Percentiles rank a stretch among this genome's conserved stretches.
Evolutionary conservation across 2,888 invertebrate genomes (phyloP).

Genomic region (Diadegma fenestrale): DNA sequence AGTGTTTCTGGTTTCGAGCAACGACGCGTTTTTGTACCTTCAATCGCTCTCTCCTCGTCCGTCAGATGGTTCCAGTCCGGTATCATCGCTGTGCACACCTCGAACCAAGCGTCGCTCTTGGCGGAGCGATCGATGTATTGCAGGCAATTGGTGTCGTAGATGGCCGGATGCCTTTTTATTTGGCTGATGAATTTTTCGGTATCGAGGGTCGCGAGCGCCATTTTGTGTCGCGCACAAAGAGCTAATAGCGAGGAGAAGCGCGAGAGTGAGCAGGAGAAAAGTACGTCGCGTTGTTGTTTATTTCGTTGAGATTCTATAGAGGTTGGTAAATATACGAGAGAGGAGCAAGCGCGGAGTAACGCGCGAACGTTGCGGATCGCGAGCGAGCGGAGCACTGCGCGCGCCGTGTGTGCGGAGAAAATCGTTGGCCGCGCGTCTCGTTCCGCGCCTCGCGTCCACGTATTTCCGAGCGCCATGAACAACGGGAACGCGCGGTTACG

Average conservation of each 20-base stretch:
- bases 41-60: slow-evolving; percentile 77
- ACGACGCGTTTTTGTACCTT: slow-evolving; percentile 74
- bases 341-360: not conserved
- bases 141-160: slow-evolving; percentile 80
- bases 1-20: not conserved
- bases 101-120: slow-evolving; percentile 81
- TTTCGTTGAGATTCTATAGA: not conserved
- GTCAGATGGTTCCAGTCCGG: slow-evolving; percentile 80
- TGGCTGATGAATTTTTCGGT: slow-evolving; percentile 81
- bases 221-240: not conserved
- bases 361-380: slow-evolving; percentile 38
- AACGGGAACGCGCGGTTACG: slow-evolving; percentile 23
- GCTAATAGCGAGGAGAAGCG: too few relatives aligned
- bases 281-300: not conserved
- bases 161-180: slow-evolving; percentile 80
- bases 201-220: slow-evolving; percentile 76
- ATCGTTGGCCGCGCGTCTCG: slow-evolving; percentile 58
- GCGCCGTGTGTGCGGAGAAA: slow-evolving; percentile 56
- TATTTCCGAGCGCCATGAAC: slow-evolving; percentile 33
- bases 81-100: slow-evolving; percentile 81
- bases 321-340: too few relatives aligned
- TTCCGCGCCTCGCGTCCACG: slow-evolving; percentile 43
- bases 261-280: too few relatives aligned
- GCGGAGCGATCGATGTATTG: slow-evolving; percentile 80
- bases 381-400: slow-evolving; percentile 53